phyloP scores from a whole-genome alignment of 2,113 vertebrate species.

The Circaetus gallicus region DNA sequence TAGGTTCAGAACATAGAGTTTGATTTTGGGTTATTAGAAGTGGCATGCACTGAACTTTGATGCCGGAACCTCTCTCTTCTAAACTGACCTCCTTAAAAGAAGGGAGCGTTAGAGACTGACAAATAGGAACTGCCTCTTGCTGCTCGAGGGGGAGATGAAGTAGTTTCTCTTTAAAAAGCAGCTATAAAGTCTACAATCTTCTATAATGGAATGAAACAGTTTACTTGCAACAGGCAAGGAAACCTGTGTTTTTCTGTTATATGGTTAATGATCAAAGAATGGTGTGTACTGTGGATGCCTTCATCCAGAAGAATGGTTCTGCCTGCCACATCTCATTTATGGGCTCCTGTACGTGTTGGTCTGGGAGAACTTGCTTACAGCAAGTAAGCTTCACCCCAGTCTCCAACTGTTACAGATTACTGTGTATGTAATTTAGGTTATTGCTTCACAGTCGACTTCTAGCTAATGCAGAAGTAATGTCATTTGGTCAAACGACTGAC shows the following conservation, averaged over 20 bases:
- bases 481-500: neutral
- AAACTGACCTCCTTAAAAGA: neutral
- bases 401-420: neutral
- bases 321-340: neutral
- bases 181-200: neutral
- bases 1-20: neutral
- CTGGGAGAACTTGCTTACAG: neutral
- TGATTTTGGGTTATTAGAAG: neutral
- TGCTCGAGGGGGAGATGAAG: neutral
- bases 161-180: neutral
- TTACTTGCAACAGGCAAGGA: neutral
- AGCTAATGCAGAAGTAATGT: neutral
- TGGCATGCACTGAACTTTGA: neutral
- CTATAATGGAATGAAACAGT: neutral
- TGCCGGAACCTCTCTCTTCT: neutral
- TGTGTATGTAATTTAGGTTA: neutral
- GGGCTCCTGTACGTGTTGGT: rapidly evolving
- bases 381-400: neutral
- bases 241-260: neutral
- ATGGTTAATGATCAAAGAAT: neutral
- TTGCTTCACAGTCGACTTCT: neutral
- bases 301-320: neutral
- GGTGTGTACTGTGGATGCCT: neutral
- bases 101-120: neutral
- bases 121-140: neutral